Percentiles rank a stretch among this genome's conserved stretches.
phyloP scores from a whole-genome alignment of 2,888 invertebrate species.

The Ceramica pisi region DNA sequence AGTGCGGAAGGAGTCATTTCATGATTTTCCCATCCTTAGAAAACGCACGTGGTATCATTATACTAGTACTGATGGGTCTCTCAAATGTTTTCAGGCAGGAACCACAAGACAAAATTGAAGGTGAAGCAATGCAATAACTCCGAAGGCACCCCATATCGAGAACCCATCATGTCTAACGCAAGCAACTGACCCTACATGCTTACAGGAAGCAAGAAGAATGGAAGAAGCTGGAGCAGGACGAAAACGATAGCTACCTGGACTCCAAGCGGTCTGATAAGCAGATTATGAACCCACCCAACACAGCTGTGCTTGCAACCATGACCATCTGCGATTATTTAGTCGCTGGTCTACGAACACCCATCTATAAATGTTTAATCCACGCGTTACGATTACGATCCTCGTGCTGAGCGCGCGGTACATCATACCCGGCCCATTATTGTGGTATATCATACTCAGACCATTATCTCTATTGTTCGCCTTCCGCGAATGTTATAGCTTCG shows the following conservation, averaged over 20 bases:
- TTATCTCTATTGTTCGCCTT: constrained; percentile 69
- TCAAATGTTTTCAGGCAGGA: constrained; percentile 81
- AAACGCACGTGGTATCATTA: not conserved
- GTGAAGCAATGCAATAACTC: constrained; percentile 96
- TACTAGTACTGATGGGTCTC: not conserved
- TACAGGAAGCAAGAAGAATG: constrained; percentile 92
- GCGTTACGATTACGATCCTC: constrained; percentile 59
- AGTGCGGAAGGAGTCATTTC: too few species aligned
- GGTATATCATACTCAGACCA: constrained; percentile 69
- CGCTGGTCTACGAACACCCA: constrained; percentile 27
- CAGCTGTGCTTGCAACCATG: too few species aligned
- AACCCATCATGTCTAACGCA: constrained; percentile 95
- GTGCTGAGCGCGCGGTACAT: constrained; percentile 54
- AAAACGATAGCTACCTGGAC: constrained; percentile 97
- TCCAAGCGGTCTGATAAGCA: constrained; percentile 97
- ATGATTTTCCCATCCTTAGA: too few species aligned
- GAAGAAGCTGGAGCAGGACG: constrained; percentile 96
- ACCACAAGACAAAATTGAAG: constrained; percentile 96
- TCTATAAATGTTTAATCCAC: constrained; percentile 64
- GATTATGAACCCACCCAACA: too few species aligned
- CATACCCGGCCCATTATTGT: constrained; percentile 69
- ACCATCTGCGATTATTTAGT: constrained; percentile 34
- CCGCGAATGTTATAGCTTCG: constrained; percentile 49
- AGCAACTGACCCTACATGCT: constrained; percentile 96
- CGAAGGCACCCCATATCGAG: constrained; percentile 96